phyloP scores from a whole-genome alignment of 92 coral and sea anemone species.

The Epizoanthus scotinus region DNA sequence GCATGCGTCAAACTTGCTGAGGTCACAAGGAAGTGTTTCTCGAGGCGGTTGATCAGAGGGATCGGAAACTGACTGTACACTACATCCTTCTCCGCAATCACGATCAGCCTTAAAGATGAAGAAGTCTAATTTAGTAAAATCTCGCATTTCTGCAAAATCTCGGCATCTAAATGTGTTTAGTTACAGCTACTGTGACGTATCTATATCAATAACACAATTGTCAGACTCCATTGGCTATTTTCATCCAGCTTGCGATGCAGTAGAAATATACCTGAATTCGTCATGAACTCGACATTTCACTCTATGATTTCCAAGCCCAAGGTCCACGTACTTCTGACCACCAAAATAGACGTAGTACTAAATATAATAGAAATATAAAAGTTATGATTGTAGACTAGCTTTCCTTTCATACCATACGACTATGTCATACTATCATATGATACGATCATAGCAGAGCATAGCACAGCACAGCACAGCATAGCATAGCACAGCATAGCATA shows the following conservation, averaged over 20 bases:
- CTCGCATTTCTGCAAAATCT: background rate
- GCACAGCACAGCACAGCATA: too few relatives aligned
- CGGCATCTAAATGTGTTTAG: too few relatives aligned
- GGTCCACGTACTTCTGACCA: slow-evolving; percentile 81
- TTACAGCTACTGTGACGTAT: background rate
- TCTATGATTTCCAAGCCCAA: slow-evolving; percentile 85
- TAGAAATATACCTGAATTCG: slow-evolving; percentile 58
- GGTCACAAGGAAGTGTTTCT: slow-evolving; percentile 79
- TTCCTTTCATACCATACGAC: background rate
- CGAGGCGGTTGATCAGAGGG: slow-evolving; percentile 83
- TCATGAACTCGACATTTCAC: slow-evolving; percentile 74
- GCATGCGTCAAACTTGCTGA: slow-evolving; percentile 63
- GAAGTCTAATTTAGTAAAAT: background rate
- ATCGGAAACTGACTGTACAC: slow-evolving; percentile 80
- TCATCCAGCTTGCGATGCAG: background rate
- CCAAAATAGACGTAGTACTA: slow-evolving; percentile 77
- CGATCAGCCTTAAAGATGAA: slow-evolving; percentile 61
- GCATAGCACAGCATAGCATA: background rate
- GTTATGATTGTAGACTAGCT: background rate
- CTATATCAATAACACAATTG: background rate
- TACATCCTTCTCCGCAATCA: slow-evolving; percentile 81
- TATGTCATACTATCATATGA: too few relatives aligned
- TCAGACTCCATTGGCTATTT: background rate
- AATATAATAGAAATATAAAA: background rate
- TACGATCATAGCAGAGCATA: background rate